These are phyloP conservation scores for Micrasema minimum DNA, from an alignment of 1,140 invertebrate genomes.

Conservation along the genomic window DNA sequence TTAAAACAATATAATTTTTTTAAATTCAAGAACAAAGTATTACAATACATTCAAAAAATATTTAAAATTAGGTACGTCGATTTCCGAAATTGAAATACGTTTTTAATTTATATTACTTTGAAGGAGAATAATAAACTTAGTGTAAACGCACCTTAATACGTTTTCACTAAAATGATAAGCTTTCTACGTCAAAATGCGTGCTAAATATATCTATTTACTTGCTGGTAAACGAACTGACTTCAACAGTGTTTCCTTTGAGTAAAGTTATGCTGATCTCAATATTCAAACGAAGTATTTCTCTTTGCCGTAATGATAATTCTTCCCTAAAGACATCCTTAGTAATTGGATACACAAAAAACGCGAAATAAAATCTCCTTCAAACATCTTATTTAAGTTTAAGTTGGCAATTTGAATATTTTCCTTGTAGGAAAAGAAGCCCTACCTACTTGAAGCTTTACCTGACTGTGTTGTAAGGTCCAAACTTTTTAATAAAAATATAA, in stretches of 20 bases:
- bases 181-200: too few relatives aligned
- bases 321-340: conserved; percentile 11
- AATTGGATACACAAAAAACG: conserved; percentile 37
- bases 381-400: conserved; percentile 29
- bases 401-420: conserved; percentile 27
- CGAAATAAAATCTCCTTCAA: conserved; percentile 16
- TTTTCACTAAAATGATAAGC: too few relatives aligned
- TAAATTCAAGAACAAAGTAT: too few relatives aligned
- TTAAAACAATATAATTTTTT: too few relatives aligned
- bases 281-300: conserved; percentile 19
- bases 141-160: too few relatives aligned
- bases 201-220: too few relatives aligned
- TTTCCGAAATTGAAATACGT: too few relatives aligned
- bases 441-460: background rate
- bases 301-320: conserved; percentile 20
- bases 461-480: background rate
- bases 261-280: conserved; percentile 23
- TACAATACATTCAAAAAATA: too few relatives aligned
- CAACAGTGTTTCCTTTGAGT: conserved; percentile 3
- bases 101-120: too few relatives aligned
- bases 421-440: background rate
- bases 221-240: background rate
- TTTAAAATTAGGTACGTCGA: too few relatives aligned
- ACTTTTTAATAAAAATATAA: conserved; percentile 2
- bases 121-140: too few relatives aligned